phyloP scores from a whole-genome alignment of 1,140 invertebrate genomes.

The Sinella curviseta region DNA sequence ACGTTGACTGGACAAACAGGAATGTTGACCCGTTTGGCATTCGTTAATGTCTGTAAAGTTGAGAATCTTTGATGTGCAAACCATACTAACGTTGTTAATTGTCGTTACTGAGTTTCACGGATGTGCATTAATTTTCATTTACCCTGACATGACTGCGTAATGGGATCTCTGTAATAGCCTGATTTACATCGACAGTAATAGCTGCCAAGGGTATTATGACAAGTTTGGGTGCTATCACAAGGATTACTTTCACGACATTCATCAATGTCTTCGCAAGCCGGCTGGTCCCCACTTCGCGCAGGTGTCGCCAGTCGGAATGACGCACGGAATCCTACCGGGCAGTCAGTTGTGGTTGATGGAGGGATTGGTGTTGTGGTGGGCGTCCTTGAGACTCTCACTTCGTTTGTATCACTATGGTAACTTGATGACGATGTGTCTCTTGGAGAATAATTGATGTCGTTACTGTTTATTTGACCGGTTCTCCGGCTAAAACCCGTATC shows the following conservation, averaged over 20 bases:
- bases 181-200: slow-evolving; percentile 58
- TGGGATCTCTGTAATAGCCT: slow-evolving; percentile 60
- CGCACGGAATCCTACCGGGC: not conserved
- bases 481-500: slow-evolving; percentile 20
- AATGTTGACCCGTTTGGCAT: slow-evolving; percentile 62
- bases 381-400: not conserved
- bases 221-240: slow-evolving; percentile 60
- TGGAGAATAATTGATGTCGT: not conserved
- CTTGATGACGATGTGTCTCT: not conserved
- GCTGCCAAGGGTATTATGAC: slow-evolving; percentile 60
- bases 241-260: slow-evolving; percentile 51
- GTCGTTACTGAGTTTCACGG: too few species aligned
- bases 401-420: not conserved
- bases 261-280: slow-evolving; percentile 52
- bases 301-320: not conserved
- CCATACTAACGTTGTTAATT: too few species aligned
- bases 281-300: not conserved
- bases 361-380: not conserved
- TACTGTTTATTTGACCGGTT: not conserved
- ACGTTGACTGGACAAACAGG: slow-evolving; percentile 68
- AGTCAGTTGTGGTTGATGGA: not conserved
- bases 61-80: slow-evolving; percentile 21
- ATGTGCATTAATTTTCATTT: too few species aligned
- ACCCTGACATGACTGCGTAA: slow-evolving; percentile 62
- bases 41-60: slow-evolving; percentile 64